Base-by-base conservation (phyloP, 2,888 invertebrate genomes). In the Microctonus hyperodae region DNA sequence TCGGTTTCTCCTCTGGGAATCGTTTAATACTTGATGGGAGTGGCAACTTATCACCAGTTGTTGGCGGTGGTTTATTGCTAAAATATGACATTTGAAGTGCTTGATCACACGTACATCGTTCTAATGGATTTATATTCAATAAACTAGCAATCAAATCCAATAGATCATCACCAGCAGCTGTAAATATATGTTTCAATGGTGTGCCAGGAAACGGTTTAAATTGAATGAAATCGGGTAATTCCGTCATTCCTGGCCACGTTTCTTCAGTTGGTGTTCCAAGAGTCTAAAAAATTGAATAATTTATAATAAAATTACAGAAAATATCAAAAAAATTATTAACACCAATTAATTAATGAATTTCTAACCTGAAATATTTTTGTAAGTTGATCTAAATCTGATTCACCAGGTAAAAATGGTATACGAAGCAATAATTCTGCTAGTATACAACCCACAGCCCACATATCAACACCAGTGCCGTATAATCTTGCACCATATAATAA, bases 401-500 rank as follows among this genome's bases (percentile, higher is more conserved):
- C 98, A 6, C 98, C 98, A 0, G 98, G 96, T 69, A 99, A 88
- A 79, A 99, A 93, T 1, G 99, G 98, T 3, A 93, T 91, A 71
- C 96, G 86, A n/a, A 96, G 86, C 58, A 96, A 85, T 22, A 99
- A 86, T 85, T 99, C 99, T 0, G 97, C 99, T 70, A 99, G 84
- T 79, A 99, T 98, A 83, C 99, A 99, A 3, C 99, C 99, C 11
- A 97, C 90, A 3, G 99, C 98, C 99, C 99, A 99, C 88, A 98
- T 97, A 81, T 99, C 99, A 16, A 99, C 94, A 1, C 96, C 96
- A 11, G 93, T 94, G 13, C 96, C 94, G 84, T 99, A 99, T 79
- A 95, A 93, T 56, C 95, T 88, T 0, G 98, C 96, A 22, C 99
- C 99, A 86, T 94, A 98, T 40, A 99, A 85, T 33, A 99, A 85